These are phyloP conservation scores for Ischnus inquisitorius DNA, from an alignment of 2,888 invertebrate species.

Conservation along the genomic window DNA sequence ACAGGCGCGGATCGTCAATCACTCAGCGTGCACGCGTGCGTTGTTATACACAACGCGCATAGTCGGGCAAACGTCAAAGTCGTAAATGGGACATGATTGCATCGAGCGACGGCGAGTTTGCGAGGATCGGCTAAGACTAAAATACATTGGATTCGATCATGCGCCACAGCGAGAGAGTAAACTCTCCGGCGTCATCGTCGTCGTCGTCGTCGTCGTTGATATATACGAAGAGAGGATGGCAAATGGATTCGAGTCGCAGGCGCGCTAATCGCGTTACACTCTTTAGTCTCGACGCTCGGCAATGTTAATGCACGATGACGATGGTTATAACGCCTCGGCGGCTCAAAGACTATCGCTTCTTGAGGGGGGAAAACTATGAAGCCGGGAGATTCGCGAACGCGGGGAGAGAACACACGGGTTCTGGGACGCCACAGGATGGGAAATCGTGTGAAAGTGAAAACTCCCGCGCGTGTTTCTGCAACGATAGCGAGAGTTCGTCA, in stretches of 20 bases:
- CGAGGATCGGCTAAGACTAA: constrained; percentile 57
- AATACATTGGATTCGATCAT: constrained; percentile 62
- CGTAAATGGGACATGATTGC: constrained; percentile 65
- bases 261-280: constrained; percentile 44
- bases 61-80: constrained; percentile 46
- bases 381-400: background rate
- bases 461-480: constrained; percentile 54
- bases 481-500: constrained; percentile 66
- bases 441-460: constrained; percentile 70
- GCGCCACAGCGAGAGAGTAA: constrained; percentile 56
- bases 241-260: constrained; percentile 53
- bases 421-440: constrained; percentile 58
- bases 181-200: constrained; percentile 41
- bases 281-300: constrained; percentile 5
- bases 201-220: constrained; percentile 43
- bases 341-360: constrained; percentile 17
- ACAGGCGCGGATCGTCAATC: constrained; percentile 30
- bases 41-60: background rate
- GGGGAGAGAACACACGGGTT: constrained; percentile 36
- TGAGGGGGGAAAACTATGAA: background rate
- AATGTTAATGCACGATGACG: constrained; percentile 58
- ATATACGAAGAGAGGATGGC: constrained; percentile 15
- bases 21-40: background rate
- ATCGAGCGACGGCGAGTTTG: constrained; percentile 52
- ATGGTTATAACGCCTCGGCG: constrained; percentile 47